phyloP scores from a whole-genome alignment of 2,888 invertebrate species.

The Clunio marinus region DNA sequence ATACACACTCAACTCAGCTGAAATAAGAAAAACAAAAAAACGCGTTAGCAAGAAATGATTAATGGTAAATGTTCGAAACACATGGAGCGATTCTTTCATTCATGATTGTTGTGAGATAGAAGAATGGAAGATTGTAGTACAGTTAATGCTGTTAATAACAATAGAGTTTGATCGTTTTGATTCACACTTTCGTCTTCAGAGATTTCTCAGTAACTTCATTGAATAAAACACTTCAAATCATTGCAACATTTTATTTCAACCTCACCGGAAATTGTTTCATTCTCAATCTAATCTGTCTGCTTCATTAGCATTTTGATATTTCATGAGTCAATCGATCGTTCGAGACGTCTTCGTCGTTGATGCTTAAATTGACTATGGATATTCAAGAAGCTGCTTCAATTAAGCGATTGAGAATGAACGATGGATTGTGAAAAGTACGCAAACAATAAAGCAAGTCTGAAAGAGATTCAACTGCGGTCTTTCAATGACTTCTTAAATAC shows the following conservation, averaged over 20 bases:
- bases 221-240: not conserved
- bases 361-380: no score
- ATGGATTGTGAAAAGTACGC: no score
- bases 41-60: constrained; percentile 13
- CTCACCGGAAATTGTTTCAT: constrained; percentile 15
- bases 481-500: no score
- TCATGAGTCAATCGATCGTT: no score
- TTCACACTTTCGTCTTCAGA: not conserved
- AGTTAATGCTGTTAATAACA: not conserved
- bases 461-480: no score
- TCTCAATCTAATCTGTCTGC: not conserved
- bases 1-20: not conserved
- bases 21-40: constrained; percentile 7
- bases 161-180: not conserved
- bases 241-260: constrained; percentile 1
- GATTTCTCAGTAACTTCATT: not conserved
- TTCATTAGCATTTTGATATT: constrained; percentile 24
- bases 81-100: constrained; percentile 3
- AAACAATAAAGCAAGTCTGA: no score
- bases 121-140: constrained; percentile 3
- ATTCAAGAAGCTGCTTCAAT: no score
- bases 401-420: no score
- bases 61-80: constrained; percentile 18
- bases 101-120: not conserved
- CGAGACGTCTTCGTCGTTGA: no score